A percentile compares a stretch with the other conserved stretches of the same genome.
Evolutionary conservation across 2,888 invertebrate genomes (phyloP).

Genomic region (Leucophenga maculata): DNA sequence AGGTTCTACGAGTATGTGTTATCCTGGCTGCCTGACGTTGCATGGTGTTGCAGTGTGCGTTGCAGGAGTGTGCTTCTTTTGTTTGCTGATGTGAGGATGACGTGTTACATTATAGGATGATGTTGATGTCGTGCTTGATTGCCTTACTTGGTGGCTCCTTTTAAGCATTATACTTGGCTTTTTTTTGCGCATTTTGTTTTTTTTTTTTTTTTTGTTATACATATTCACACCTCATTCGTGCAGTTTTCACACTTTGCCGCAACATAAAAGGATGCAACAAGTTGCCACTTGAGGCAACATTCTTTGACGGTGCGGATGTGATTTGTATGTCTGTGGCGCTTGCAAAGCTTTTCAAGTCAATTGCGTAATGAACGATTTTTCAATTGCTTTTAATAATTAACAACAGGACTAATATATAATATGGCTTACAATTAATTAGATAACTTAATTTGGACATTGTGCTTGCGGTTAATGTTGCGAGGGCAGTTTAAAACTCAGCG

Average conservation of each 20-base stretch:
- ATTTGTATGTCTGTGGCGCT: neutral
- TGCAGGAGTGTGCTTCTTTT: neutral
- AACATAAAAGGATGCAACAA: conserved; percentile 47
- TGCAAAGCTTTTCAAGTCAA: too few relatives aligned
- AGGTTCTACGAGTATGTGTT: neutral
- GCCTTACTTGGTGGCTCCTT: conserved; percentile 6
- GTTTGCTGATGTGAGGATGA: neutral
- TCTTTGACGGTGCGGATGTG: neutral
- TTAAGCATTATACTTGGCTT: conserved; percentile 6
- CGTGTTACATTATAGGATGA: neutral
- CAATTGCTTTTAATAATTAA: too few relatives aligned
- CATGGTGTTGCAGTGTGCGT: conserved; percentile 14
- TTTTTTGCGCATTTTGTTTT: conserved; percentile 13
- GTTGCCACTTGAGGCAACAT: conserved; percentile 37
- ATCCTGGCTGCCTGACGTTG: conserved; percentile 43
- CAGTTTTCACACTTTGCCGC: conserved; percentile 60
- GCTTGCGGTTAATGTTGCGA: too few relatives aligned
- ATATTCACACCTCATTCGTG: conserved; percentile 51
- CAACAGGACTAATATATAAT: too few relatives aligned
- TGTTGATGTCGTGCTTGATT: conserved; percentile 9
- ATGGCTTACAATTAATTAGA: too few relatives aligned
- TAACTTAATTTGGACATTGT: too few relatives aligned
- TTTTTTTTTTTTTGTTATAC: conserved; percentile 28
- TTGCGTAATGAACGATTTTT: too few relatives aligned
- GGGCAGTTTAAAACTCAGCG: too few relatives aligned